Base-by-base conservation (phyloP, 2,113 vertebrate genomes). In the Hemiprocne comata region DNA sequence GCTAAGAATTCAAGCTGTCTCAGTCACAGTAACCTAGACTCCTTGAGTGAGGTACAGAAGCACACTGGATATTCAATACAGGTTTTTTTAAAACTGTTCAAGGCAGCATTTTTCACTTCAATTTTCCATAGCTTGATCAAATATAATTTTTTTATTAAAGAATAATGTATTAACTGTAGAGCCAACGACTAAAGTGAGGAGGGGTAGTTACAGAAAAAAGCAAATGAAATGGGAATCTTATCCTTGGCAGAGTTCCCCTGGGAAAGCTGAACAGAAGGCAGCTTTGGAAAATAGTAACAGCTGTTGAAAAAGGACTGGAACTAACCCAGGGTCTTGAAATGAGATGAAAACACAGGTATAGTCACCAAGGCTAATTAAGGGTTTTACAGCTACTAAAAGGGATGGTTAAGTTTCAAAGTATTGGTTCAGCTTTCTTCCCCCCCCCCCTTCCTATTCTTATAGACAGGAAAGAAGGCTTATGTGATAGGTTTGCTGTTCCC, bases 251-350 rank as follows among this genome's bases (percentile, higher is more conserved):
- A 80, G 57, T 29, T 94, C 83, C 90, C 58, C 79, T 92, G 79
- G 85, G 92, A 96, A 96, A 90, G 79, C 85, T 96, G 94, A 95
- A 87, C 95, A 96, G 92, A 96, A 95, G 92, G 95, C 92, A 94
- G 92, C 85, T 88, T 85, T 93, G 87, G 93, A 96, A 94, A 96
- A 94, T 81, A 96, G 90, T 94, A 96, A 94, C 92, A 96, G 92
- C 90, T 96, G 90, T 82, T 90, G 90, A 65, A 78, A 88, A 90
- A 94, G 90, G 90, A 95, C 95, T 97, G 92, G 93, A 96, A 96
- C 83, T 92, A 90, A 90, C 88, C 83, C 92, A 95, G 90, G 57
- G 65, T 78, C 93, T 93, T 53, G 17, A 87, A 74, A 53, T 71
- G 46, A 80, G 88, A 57, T 53, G 58, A 72, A 93, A 87, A 71